Evolutionary conservation across 1,140 invertebrate species (phyloP), one percentile per base, ranked within the genome.

Genomic region (Archivesica marissinica): DNA sequence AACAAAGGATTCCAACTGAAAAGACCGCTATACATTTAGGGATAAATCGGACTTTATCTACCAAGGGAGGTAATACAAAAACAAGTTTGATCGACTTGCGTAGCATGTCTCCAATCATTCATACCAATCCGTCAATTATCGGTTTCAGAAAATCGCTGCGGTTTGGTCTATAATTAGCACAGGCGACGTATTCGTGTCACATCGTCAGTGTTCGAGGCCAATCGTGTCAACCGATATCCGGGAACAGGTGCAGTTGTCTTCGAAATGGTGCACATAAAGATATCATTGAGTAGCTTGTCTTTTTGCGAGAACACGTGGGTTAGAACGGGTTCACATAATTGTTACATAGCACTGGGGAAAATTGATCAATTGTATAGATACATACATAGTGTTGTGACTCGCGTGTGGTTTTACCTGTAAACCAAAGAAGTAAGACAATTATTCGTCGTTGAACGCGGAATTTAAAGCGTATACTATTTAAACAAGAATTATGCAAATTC

Each of bases 141-240:
- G 68, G 28, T 17, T 33, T 52, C n/a, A 28, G n/a, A 50, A 23
- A 20, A 9, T 64, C 59, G 59, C 23, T 35, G n/a, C 28, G 20
- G n/a, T 64, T 64, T 20, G 30, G 59, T 20, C 59, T 0, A 28
- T 4, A 47, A 47, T 7, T 72, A 47, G 64, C 28, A 25, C 35
- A 44, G 23, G 17, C 38, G 64, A 15, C 1, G 7, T 56, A 70
- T 56, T 81, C 79, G 79, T n/a, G 47, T 39, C 79, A 64, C 44
- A 56, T 38, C 79, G 79, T 81, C 79, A 72, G n/a, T 25, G 33
- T 81, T 72, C 66, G 79, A 61, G 64, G 47, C 13, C 66, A 81
- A 39, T 41, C 17, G 35, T 56, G 15, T 81, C 47, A 81, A 50
- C 68, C 41, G 23, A 54, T 81, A 81, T 81, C 79, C 64, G n/a